Base-by-base conservation (phyloP, 2,888 invertebrate species). In the Spialia ferax region DNA sequence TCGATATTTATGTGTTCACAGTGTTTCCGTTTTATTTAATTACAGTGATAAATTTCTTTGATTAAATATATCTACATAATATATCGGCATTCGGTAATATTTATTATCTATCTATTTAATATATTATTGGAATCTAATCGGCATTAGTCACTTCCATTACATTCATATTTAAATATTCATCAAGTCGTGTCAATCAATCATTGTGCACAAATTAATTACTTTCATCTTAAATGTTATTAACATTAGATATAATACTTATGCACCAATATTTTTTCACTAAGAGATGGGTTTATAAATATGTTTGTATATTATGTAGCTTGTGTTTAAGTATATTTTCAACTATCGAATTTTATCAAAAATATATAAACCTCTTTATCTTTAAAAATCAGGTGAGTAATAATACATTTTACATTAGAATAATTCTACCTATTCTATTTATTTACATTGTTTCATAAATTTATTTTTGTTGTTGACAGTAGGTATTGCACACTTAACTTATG, bases 1-100 rank as follows among this genome's bases (percentile, higher is more conserved):
- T 20, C 29, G 26, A 42, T 20, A 54, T 22, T 23, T 48, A 48
- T 22, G 32, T 56, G 38, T 29, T 2, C 13, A 42, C 4, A 56
- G 64, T 64, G 56, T 8, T 48, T 32, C 29, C 15, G 52, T 56
- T 63, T 63, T 26, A 26, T 26, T 54, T 54, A n/a, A n/a, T n/a
- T n/a, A 10, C 13, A 13, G 52, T 54, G 52, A 54, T 18, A 18
- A 8, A 38, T 2, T 38, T 38, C n/a, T 29, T 29, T 29, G 29
- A 29, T 29, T 29, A 7, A 8, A 29, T n/a, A n/a, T n/a, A n/a
- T n/a, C n/a, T n/a, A n/a, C n/a, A n/a, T n/a, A 29, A 29, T 29
- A 29, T 8, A 29, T 26, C 26, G 6, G 26, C 26, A 29, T 29
- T 29, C 8, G 6, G 35, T 35, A 35, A 35, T 35, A 35, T 8